Evolutionary conservation across 2,888 invertebrate genomes (phyloP), one percentile per base, ranked within the genome.

Genomic region (Hypomecis atomaria): DNA sequence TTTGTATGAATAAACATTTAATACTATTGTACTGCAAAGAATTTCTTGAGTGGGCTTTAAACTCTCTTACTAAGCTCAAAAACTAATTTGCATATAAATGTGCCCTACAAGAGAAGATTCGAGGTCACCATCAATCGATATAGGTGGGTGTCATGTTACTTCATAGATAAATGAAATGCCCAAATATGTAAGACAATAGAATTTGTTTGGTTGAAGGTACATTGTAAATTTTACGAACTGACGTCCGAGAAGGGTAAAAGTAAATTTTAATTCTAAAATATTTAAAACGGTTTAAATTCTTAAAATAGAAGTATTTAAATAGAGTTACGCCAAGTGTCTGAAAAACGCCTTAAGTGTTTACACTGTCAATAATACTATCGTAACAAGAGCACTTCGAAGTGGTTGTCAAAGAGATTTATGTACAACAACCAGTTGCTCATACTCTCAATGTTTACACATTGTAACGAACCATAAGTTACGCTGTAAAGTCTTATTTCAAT

Each of bases 71-170:
- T 13, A 7, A 36, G 56, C 13, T 23, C 38, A 11, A 1, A 52
- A 47, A 33, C 42, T 10, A 34, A 62, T 56, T 62, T 62, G 49
- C 62, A 62, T 62, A 45, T 57, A 62, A 53, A 44, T 42, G n/a
- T 62, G 13, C 47, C 48, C 44, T 38, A 54, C 45, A 38, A 37
- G 55, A 59, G 55, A 59, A 23, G 44, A 55, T 50, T n/a, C 61
- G 49, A 61, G 65, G 65, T 61, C 61, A 34, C 57, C 49, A 58
- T 61, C 57, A 58, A 65, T 65, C 49, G 45, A 53, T 47, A 44
- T 43, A 45, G 5, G 9, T 65, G 61, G 65, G 65, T 48, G 58
- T 58, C 13, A 49, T 5, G 40, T 61, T 61, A 54, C 54, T 61
- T 34, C 53, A 65, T 49, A 48, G 40, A 54, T 57, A 65, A 50